Evolutionary conservation across 2,797 vertebrate genomes (phyloP).

Genomic region (Malurus leucopterus): DNA sequence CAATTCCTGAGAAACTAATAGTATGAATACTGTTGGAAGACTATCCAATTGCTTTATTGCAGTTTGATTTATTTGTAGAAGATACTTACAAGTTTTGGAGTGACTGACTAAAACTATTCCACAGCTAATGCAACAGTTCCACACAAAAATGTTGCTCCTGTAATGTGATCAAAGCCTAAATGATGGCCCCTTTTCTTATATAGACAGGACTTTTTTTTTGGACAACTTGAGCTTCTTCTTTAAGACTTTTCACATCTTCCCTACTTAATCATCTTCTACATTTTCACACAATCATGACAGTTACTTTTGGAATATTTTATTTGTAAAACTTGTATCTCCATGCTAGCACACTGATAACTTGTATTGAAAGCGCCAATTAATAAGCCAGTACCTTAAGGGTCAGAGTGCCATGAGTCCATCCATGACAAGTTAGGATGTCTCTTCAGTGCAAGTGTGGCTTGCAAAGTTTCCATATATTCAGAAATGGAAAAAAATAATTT

Average conservation of each 20-base stretch:
- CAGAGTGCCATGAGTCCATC: neutral
- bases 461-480: neutral
- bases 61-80: neutral
- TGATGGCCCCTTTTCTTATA: neutral
- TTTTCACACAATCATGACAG: neutral
- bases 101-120: neutral
- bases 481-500: neutral
- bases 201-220: neutral
- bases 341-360: neutral
- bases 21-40: neutral
- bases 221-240: neutral
- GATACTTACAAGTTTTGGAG: neutral
- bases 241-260: neutral
- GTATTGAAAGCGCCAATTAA: neutral
- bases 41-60: neutral
- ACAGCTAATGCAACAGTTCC: neutral
- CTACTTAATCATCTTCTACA: neutral
- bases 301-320: neutral
- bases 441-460: neutral
- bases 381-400: neutral
- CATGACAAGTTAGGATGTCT: neutral
- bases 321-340: neutral
- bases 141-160: neutral
- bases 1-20: neutral
- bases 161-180: neutral